Conservation (phyloP, 2,888 invertebrate species). For the Ophonus ardosiacus region DNA sequence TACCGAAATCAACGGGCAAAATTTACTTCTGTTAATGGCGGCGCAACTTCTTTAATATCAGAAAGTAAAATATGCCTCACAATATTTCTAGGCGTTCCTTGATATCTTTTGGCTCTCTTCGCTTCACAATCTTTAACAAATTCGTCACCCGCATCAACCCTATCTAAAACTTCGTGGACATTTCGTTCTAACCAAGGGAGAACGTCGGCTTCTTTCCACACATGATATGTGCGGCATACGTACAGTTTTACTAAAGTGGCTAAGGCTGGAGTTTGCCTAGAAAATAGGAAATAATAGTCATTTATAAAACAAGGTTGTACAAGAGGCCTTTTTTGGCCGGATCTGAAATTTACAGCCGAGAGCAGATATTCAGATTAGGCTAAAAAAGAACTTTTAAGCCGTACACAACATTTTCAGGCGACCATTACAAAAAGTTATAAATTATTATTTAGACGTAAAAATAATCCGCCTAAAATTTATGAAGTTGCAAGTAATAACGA, state of each 20-base stretch:
- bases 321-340: too few species aligned
- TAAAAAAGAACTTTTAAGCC: too few species aligned
- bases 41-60: conserved; percentile 83
- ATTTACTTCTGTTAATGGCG: conserved; percentile 78
- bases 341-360: too few species aligned
- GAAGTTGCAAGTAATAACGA: too few species aligned
- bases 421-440: too few species aligned
- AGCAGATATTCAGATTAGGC: too few species aligned
- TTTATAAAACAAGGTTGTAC: not conserved
- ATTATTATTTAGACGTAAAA: too few species aligned
- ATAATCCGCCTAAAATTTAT: too few species aligned
- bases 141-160: conserved; percentile 81
- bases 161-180: conserved; percentile 81
- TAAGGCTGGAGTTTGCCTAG: conserved; percentile 81
- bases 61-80: conserved; percentile 84
- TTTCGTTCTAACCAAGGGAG: conserved; percentile 87
- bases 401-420: too few species aligned
- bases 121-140: conserved; percentile 80
- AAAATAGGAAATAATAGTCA: conserved; percentile 67
- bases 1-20: too few species aligned
- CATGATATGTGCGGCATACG: conserved; percentile 83
- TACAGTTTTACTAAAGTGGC: conserved; percentile 86
- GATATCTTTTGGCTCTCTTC: conserved; percentile 81
- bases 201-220: conserved; percentile 88
- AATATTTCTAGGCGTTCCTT: conserved; percentile 82